Percentiles rank a stretch among this genome's conserved stretches.
Conservation (phyloP, 2,113 vertebrate genomes). For the Neolamprologus caudopunctatus region DNA sequence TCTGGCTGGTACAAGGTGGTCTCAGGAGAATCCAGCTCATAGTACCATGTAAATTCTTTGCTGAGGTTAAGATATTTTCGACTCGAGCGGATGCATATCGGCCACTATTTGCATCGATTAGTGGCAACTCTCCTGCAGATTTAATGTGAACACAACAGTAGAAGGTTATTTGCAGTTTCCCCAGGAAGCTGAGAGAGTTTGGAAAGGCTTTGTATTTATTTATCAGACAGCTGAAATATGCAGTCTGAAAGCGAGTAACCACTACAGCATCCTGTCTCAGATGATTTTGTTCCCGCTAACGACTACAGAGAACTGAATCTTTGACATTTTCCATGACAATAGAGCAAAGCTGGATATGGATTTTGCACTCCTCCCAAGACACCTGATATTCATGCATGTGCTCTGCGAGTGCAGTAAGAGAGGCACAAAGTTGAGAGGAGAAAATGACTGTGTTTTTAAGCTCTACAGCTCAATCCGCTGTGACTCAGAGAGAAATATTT, state of each 20-base stretch:
- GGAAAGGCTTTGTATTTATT: not conserved
- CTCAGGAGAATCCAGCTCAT: not conserved
- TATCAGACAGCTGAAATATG: not conserved
- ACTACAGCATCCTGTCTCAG: not conserved
- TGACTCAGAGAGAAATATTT: not conserved
- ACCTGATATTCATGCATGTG: not conserved
- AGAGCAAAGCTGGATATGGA: not conserved
- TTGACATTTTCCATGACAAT: not conserved
- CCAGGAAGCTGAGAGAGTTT: not conserved
- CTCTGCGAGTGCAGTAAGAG: not conserved
- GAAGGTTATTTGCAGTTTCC: not conserved
- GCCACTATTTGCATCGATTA: not conserved
- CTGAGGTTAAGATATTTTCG: not conserved
- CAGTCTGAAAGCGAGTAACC: not conserved
- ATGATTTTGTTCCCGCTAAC: not conserved
- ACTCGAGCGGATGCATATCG: not conserved
- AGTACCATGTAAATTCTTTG: not conserved
- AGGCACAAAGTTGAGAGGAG: not conserved
- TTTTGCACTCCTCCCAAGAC: not conserved
- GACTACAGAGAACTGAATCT: not conserved
- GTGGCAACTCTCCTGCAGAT: not conserved
- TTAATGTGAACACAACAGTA: not conserved
- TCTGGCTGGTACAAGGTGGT: not conserved
- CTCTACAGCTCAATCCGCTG: not conserved
- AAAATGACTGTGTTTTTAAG: not conserved